Evolutionary conservation across 2,113 vertebrate genomes (phyloP).

Genomic region (Alethe diademata): DNA sequence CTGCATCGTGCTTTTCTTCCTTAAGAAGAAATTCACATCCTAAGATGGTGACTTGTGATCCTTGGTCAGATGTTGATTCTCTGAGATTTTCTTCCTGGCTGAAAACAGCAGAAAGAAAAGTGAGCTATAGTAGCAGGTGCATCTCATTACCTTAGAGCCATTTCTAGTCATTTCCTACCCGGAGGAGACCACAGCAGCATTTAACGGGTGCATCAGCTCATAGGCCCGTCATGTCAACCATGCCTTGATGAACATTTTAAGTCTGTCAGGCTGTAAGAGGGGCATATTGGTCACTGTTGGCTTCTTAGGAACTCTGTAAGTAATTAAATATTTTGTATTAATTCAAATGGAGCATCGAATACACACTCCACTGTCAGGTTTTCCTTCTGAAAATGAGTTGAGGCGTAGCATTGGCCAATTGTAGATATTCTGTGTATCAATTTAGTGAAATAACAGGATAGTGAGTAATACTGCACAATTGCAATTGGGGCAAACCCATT

Average conservation of each 20-base stretch:
- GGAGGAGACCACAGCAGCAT: background rate
- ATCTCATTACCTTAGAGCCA: background rate
- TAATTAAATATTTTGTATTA: background rate
- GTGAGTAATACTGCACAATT: background rate
- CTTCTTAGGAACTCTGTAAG: background rate
- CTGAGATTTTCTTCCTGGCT: background rate
- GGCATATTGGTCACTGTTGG: background rate
- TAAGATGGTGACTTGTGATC: background rate
- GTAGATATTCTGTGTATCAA: background rate
- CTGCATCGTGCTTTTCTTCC: background rate
- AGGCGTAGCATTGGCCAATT: background rate
- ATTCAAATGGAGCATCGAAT: background rate
- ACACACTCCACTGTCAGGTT: background rate
- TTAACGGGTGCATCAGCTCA: background rate
- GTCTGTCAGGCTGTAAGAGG: background rate
- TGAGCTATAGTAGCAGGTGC: background rate
- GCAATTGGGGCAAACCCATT: background rate
- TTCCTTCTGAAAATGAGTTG: background rate
- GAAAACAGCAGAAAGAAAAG: background rate
- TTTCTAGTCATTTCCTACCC: background rate
- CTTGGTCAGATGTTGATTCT: background rate
- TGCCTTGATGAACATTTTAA: background rate
- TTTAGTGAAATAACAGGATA: background rate
- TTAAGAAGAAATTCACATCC: background rate
- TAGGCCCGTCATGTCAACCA: accelerated